phyloP scores from a whole-genome alignment of 2,888 invertebrate species.

The Nomada lathburiana region DNA sequence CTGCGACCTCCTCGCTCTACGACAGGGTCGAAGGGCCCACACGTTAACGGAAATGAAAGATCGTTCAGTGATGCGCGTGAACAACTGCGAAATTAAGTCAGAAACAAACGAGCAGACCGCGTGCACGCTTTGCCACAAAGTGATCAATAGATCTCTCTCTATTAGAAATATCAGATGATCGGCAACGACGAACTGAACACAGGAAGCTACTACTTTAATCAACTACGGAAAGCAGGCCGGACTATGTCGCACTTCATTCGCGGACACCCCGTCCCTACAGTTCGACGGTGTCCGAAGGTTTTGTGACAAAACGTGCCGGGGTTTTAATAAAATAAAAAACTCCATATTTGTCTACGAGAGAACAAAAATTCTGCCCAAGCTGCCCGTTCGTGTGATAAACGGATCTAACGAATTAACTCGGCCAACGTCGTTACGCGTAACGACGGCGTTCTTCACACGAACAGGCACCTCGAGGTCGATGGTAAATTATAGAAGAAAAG shows the following conservation, averaged over 20 bases:
- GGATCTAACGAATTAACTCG: no score
- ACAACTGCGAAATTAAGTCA: constrained; percentile 77
- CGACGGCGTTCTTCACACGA: background rate
- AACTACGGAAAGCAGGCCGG: background rate
- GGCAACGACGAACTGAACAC: background rate
- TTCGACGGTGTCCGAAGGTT: constrained; percentile 13
- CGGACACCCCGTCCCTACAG: background rate
- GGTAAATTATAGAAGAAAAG: background rate
- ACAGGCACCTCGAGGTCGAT: constrained; percentile 26
- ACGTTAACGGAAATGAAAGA: constrained; percentile 79
- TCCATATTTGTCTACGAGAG: constrained; percentile 53
- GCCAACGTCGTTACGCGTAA: background rate
- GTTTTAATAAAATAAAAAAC: constrained; percentile 63
- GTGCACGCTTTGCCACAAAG: constrained; percentile 59
- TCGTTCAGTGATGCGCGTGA: constrained; percentile 78
- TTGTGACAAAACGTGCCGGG: constrained; percentile 68
- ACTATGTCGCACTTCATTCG: background rate
- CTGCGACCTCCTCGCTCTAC: constrained; percentile 97
- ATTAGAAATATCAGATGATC: background rate
- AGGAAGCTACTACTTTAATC: no score
- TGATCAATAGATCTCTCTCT: background rate
- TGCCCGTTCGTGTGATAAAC: constrained; percentile 12
- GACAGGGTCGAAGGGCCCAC: constrained; percentile 84
- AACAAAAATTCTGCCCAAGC: constrained; percentile 46
- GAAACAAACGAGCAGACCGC: constrained; percentile 71